Percentiles rank a stretch among this genome's conserved stretches.
Conservation (phyloP, 2,888 invertebrate species). For the Andrena fulva region DNA sequence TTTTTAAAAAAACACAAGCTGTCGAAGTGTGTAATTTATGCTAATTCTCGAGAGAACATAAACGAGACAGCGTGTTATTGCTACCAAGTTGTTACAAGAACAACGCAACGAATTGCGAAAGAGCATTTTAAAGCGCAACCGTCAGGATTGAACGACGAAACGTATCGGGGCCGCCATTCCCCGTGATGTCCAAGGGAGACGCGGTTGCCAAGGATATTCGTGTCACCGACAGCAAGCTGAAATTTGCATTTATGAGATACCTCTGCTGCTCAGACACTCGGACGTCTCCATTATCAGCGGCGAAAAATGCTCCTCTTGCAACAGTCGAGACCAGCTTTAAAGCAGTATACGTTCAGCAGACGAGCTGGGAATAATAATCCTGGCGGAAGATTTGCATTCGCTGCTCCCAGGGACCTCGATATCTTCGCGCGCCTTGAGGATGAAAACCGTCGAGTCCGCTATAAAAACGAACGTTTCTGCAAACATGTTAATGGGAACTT, state of each 20-base stretch:
- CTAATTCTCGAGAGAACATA: too few relatives aligned
- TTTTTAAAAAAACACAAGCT: too few relatives aligned
- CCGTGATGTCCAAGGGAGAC: not conserved
- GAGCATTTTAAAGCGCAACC: too few relatives aligned
- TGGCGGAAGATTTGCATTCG: constrained; percentile 16
- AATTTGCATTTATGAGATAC: constrained; percentile 55
- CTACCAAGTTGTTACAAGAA: too few relatives aligned
- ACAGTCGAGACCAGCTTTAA: not conserved
- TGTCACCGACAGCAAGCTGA: constrained; percentile 20
- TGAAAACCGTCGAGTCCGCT: constrained; percentile 7
- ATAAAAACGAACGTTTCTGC: not conserved
- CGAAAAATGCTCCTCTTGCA: not conserved
- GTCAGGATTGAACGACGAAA: too few relatives aligned
- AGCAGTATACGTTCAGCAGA: not conserved
- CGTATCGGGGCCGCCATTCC: not conserved
- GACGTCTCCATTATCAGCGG: constrained; percentile 40
- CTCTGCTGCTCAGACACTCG: constrained; percentile 10
- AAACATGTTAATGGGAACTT: not conserved
- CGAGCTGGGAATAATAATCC: constrained; percentile 4
- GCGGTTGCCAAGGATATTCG: constrained; percentile 41
- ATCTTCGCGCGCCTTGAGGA: not conserved
- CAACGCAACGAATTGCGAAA: too few relatives aligned
- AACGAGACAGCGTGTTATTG: too few relatives aligned
- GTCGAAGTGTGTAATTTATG: too few relatives aligned
- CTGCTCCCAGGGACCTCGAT: not conserved